phyloP scores from a whole-genome alignment of 2,797 vertebrate species.

The Platalea minor region DNA sequence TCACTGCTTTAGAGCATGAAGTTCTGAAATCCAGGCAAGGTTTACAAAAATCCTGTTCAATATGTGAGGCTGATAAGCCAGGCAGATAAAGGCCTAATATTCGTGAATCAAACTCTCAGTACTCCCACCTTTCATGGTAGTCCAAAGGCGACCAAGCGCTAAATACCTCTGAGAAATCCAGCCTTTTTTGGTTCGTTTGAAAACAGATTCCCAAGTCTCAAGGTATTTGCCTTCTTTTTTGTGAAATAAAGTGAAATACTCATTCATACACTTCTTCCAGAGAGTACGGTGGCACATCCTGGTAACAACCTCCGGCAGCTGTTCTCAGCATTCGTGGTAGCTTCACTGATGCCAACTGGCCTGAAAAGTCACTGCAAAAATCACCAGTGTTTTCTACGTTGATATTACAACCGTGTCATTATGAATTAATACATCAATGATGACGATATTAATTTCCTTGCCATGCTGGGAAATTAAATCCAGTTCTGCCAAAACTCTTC shows the following conservation, averaged over 20 bases:
- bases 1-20: background rate
- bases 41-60: background rate
- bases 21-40: background rate
- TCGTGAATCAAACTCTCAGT: background rate
- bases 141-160: background rate
- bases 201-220: background rate
- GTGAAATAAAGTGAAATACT: background rate
- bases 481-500: background rate
- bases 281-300: background rate
- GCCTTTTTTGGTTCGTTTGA: background rate
- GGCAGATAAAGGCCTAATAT: background rate
- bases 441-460: background rate
- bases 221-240: background rate
- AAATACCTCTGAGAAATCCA: background rate
- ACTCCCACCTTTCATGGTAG: background rate
- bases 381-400: background rate
- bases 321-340: background rate
- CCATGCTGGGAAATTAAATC: background rate
- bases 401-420: background rate
- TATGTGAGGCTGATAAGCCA: background rate
- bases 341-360: background rate
- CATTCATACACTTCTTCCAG: background rate
- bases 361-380: background rate
- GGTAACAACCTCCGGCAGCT: background rate
- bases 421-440: background rate